Conservation (phyloP, 1,140 invertebrate species). For the Aphelinus certus region DNA sequence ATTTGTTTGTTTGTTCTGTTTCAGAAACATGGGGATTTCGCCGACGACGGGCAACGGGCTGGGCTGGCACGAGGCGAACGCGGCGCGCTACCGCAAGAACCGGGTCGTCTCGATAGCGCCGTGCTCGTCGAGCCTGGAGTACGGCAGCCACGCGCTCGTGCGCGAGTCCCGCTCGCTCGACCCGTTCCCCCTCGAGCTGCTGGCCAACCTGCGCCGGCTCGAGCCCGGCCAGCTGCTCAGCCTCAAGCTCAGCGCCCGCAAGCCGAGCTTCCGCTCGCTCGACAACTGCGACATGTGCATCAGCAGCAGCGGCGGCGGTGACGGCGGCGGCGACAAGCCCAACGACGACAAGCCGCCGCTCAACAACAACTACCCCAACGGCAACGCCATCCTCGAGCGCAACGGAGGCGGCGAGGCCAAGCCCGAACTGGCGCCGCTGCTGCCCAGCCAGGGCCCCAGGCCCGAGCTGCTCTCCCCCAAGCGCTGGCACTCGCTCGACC, state of each 20-base stretch:
- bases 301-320: slow-evolving; percentile 36
- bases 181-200: slow-evolving; percentile 56
- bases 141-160: slow-evolving; percentile 42
- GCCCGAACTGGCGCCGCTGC: slow-evolving; percentile 64
- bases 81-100: no score
- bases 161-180: slow-evolving; percentile 67
- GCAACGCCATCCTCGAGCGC: slow-evolving; percentile 50
- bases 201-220: slow-evolving; percentile 37
- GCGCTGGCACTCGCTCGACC: slow-evolving; percentile 82
- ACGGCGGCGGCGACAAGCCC: slow-evolving; percentile 55
- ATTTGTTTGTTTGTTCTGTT: no score
- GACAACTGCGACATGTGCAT: slow-evolving; percentile 65
- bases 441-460: slow-evolving; percentile 64
- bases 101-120: no score
- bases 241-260: slow-evolving; percentile 47
- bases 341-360: slow-evolving; percentile 60
- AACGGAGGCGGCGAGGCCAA: slow-evolving; percentile 56
- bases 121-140: neutral
- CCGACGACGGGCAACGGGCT: no score
- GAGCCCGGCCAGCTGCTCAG: slow-evolving; percentile 35
- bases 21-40: no score
- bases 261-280: slow-evolving; percentile 55
- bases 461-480: slow-evolving; percentile 67
- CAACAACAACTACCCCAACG: slow-evolving; percentile 69
- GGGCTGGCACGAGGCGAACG: no score